phyloP scores from a whole-genome alignment of 2,797 vertebrate species.

The Lerista edwardsae region DNA sequence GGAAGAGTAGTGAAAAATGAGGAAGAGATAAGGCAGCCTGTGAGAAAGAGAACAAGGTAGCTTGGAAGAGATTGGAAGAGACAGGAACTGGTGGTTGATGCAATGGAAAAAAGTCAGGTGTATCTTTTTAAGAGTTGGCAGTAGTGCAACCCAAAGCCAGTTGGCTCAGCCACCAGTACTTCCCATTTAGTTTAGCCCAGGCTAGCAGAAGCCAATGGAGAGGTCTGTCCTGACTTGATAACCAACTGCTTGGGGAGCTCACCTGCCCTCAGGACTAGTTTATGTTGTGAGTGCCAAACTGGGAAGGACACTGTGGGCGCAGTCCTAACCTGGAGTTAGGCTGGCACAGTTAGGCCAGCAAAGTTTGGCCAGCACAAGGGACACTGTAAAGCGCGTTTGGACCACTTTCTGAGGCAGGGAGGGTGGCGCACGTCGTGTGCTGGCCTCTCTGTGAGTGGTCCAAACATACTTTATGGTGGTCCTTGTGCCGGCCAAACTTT shows the following conservation, averaged over 20 bases:
- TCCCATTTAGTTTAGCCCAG: background rate
- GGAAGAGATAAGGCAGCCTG: background rate
- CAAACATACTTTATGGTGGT: too few species aligned
- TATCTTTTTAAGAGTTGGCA: conserved; percentile 7
- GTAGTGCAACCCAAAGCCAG: conserved; percentile 24
- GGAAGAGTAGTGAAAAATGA: background rate
- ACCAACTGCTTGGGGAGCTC: background rate
- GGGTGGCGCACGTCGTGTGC: too few species aligned
- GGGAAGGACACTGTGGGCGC: background rate
- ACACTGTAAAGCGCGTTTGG: too few species aligned
- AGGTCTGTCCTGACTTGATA: background rate
- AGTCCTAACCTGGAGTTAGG: too few species aligned
- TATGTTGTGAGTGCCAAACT: background rate
- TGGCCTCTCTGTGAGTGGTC: too few species aligned
- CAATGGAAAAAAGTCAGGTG: conserved; percentile 23
- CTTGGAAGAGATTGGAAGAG: background rate
- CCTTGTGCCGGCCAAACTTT: too few species aligned
- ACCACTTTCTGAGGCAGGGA: too few species aligned
- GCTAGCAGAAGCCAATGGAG: conserved; percentile 27
- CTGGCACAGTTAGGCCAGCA: too few species aligned
- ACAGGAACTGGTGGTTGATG: background rate
- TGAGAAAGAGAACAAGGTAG: background rate
- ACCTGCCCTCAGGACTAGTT: background rate
- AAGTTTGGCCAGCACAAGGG: too few species aligned
- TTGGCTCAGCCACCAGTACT: conserved; percentile 31